Evolutionary conservation across 2,797 vertebrate genomes (phyloP).

Genomic region (Oryzias dopingdopingensis): DNA sequence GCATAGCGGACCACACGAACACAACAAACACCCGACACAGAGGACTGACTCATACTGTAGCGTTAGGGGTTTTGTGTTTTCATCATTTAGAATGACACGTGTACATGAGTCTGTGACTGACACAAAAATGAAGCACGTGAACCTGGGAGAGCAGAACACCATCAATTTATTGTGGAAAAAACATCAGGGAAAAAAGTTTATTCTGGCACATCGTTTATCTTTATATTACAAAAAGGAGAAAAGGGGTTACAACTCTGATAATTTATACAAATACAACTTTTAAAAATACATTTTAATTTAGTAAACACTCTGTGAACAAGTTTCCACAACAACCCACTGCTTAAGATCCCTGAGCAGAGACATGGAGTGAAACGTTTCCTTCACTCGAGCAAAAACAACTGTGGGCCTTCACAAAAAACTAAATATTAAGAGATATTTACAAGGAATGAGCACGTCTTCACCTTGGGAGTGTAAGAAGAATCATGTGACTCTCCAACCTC

Average conservation of each 20-base stretch:
- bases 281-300: conserved; percentile 98
- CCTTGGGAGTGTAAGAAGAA: conserved; percentile 20
- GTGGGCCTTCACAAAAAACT: conserved; percentile 49
- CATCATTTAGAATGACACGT: neutral
- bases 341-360: conserved; percentile 97
- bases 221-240: conserved; percentile 89
- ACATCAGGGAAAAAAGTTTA: conserved; percentile 49
- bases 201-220: conserved; percentile 87
- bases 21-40: conserved; percentile 13
- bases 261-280: conserved; percentile 98
- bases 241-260: conserved; percentile 94
- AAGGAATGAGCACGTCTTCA: conserved; percentile 23
- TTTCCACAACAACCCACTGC: conserved; percentile 85
- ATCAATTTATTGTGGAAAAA: conserved; percentile 90
- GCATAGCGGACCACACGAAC: conserved; percentile 42
- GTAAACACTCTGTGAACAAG: conserved; percentile 90
- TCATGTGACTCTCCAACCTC: conserved; percentile 16
- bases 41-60: neutral
- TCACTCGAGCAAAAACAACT: conserved; percentile 61
- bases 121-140: conserved; percentile 14
- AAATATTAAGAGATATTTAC: conserved; percentile 44
- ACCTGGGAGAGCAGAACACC: conserved; percentile 74
- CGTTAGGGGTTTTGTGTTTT: neutral
- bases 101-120: conserved; percentile 6
- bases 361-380: conserved; percentile 77